Conservation (phyloP, 2,888 invertebrate genomes). For the Colletes collaris region DNA sequence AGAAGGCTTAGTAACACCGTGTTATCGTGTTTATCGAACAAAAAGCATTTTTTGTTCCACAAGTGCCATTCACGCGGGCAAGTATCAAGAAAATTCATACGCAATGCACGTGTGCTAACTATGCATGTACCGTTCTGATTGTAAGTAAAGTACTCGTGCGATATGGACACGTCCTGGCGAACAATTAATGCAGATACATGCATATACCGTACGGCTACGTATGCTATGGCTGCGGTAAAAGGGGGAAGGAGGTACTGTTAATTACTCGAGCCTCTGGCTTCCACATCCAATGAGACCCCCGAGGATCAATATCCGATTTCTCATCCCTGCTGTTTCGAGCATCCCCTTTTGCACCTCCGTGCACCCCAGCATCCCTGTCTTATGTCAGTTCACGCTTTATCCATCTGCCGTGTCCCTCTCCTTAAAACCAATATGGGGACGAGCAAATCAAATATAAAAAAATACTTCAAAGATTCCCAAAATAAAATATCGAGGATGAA, state of each 20-base stretch:
- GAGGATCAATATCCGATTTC: conserved; percentile 59
- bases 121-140: conserved; percentile 15
- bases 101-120: conserved; percentile 1
- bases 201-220: neutral
- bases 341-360: conserved; percentile 1
- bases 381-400: neutral
- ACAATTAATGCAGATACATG: conserved; percentile 54
- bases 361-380: neutral
- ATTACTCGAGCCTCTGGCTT: conserved; percentile 53
- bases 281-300: conserved; percentile 44
- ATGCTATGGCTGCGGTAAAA: conserved; percentile 19
- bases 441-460: too few species aligned
- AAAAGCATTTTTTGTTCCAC: neutral
- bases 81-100: conserved; percentile 22
- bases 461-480: too few species aligned
- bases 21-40: neutral
- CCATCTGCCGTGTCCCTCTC: too few species aligned
- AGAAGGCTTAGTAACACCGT: too few species aligned
- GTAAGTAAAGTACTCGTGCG: conserved; percentile 35
- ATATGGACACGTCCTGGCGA: conserved; percentile 45
- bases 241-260: conserved; percentile 56
- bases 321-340: conserved; percentile 39
- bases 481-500: too few species aligned
- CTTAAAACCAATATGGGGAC: too few species aligned
- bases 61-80: conserved; percentile 12